phyloP scores from a whole-genome alignment of 2,888 invertebrate genomes.

The Drosophila ustulata region DNA sequence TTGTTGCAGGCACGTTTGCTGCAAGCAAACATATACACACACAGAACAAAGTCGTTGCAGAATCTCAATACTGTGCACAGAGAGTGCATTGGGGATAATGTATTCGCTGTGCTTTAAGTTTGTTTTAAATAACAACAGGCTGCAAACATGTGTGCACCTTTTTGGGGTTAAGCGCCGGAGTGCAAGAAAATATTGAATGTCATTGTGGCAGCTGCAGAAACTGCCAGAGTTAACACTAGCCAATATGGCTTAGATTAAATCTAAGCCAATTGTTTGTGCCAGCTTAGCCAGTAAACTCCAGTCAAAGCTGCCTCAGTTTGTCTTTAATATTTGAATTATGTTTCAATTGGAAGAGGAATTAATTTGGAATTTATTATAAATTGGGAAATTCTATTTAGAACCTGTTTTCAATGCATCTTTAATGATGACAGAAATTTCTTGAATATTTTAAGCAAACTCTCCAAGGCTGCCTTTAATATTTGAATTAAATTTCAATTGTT shows the following conservation, averaged over 20 bases:
- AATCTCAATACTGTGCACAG: constrained; percentile 34
- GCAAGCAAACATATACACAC: constrained; percentile 52
- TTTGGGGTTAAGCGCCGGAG: constrained; percentile 21
- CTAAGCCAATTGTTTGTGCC: not conserved
- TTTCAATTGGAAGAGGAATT: not conserved
- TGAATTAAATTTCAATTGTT: too few species aligned
- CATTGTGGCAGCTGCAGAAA: constrained; percentile 10
- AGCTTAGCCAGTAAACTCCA: not conserved
- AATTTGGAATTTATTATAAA: too few species aligned
- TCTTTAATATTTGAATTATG: not conserved
- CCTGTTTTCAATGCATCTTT: too few species aligned
- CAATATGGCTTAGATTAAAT: not conserved
- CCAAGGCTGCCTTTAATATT: too few species aligned
- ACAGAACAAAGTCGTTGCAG: constrained; percentile 26
- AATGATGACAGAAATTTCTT: too few species aligned
- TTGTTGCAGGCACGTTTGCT: constrained; percentile 67
- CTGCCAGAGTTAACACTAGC: not conserved
- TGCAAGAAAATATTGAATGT: constrained; percentile 11
- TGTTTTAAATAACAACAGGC: constrained; percentile 57
- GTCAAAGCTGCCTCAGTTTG: not conserved
- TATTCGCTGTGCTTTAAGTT: constrained; percentile 56
- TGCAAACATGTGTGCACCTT: constrained; percentile 18
- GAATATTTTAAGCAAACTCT: too few species aligned
- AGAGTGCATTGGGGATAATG: constrained; percentile 25
- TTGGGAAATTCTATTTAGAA: too few species aligned